These are phyloP conservation scores for Ophion obscuratus DNA, from an alignment of 2,888 invertebrate genomes.

Conservation along the genomic window DNA sequence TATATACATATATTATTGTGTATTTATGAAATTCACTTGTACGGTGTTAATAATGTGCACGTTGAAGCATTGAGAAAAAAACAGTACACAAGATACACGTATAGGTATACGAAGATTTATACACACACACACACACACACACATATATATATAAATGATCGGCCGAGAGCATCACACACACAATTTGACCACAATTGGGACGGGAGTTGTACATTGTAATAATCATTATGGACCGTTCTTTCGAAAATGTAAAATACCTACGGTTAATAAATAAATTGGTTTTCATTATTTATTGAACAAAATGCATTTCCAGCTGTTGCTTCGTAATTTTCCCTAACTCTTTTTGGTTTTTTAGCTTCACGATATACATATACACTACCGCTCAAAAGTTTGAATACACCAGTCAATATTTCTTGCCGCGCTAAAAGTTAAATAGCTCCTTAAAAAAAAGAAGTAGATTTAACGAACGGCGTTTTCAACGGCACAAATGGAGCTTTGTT, in stretches of 20 bases:
- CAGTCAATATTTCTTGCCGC: too few relatives aligned
- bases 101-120: neutral
- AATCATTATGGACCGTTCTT: constrained; percentile 62
- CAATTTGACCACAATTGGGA: constrained; percentile 8
- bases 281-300: constrained; percentile 68
- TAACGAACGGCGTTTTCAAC: too few relatives aligned
- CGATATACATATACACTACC: too few relatives aligned
- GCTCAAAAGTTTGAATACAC: too few relatives aligned
- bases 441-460: too few relatives aligned
- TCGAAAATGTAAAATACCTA: constrained; percentile 67
- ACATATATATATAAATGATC: neutral
- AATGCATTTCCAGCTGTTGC: neutral
- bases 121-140: neutral
- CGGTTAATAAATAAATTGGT: constrained; percentile 62
- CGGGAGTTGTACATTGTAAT: constrained; percentile 62
- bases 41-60: constrained; percentile 35
- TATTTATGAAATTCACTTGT: neutral
- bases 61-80: constrained; percentile 31
- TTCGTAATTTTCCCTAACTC: neutral
- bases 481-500: too few relatives aligned
- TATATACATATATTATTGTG: constrained; percentile 34
- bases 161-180: neutral
- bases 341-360: neutral
- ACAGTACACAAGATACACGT: neutral
- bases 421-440: too few relatives aligned